Evolutionary conservation across 2,888 invertebrate species (phyloP).

Genomic region (Latheticus oryzae): DNA sequence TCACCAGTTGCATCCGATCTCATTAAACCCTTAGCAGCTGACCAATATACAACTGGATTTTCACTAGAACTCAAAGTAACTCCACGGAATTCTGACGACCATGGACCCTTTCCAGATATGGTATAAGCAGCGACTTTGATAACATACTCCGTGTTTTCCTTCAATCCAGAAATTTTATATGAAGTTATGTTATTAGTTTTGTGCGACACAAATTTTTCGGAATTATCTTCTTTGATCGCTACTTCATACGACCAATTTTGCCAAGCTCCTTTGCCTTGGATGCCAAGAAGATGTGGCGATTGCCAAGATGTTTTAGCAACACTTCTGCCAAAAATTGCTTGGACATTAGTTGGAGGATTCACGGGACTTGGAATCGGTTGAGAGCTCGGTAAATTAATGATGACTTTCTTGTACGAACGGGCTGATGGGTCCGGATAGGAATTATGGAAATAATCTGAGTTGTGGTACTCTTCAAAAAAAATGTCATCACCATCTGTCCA

Average conservation of each 20-base stretch:
- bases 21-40: conserved; percentile 79
- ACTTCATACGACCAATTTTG: conserved; percentile 85
- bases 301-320: conserved; percentile 86
- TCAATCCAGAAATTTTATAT: conserved; percentile 76
- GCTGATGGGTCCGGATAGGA: conserved; percentile 71
- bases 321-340: conserved; percentile 82
- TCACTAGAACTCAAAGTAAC: conserved; percentile 74
- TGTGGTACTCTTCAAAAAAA: conserved; percentile 82
- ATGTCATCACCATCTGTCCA: conserved; percentile 87
- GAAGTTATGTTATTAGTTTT: conserved; percentile 71
- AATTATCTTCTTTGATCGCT: conserved; percentile 71
- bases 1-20: conserved; percentile 86
- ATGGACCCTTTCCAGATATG: conserved; percentile 81
- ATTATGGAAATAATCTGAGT: conserved; percentile 80
- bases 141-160: conserved; percentile 80
- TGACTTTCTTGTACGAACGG: conserved; percentile 61
- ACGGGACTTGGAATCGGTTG: conserved; percentile 85
- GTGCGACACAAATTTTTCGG: conserved; percentile 63
- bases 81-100: conserved; percentile 81
- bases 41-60: conserved; percentile 78
- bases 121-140: conserved; percentile 86
- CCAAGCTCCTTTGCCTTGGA: conserved; percentile 77
- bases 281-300: conserved; percentile 79
- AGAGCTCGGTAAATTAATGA: conserved; percentile 74
- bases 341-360: conserved; percentile 81